Evolutionary conservation across 2,888 invertebrate genomes (phyloP), one percentile per base, ranked within the genome.

Genomic region (Amaurobius ferox): DNA sequence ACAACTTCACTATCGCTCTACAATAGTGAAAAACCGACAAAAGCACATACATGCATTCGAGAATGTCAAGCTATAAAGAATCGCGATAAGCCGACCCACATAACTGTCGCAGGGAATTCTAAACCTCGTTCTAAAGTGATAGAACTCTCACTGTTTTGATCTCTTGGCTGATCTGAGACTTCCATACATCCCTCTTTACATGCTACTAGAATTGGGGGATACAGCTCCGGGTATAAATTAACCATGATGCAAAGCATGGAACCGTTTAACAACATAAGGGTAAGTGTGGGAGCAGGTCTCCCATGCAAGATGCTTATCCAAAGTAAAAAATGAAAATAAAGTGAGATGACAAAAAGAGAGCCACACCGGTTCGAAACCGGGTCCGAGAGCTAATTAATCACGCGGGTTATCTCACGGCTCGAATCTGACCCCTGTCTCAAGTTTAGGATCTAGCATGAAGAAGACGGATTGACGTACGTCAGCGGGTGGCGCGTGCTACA

Each of bases 401-500:
- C 61, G 78, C 13, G 73, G 68, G 72, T 78, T 85, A 85, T 85
- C 83, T 85, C 83, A 79, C 85, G 78, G 73, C 68, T 78, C 77
- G 64, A 35, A 85, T 85, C 83, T 85, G 85, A 85, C 83, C 85
- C 61, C 85, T 85, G 85, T 85, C 85, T 78, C 32, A 68, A 72
- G 70, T 48, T n/a, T 44, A 66, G 55, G 72, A 67, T 73, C 80
- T 19, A 55, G 55, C 30, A 68, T 81, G 85, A 85, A 72, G 85
- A 85, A 78, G 85, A 85, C 78, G 61, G 73, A 85, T 85, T 39
- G 55, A 67, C 30, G 72, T 66, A 78, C 72, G 71, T 78, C 85
- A 78, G 85, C 78, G 78, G 85, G 85, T 78, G 85, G 85, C 85
- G 67, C 85, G 85, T 85, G 83, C 83, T 71, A 85, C 83, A 85